Evolutionary conservation across 2,113 vertebrate genomes (phyloP).

Genomic region (Oncorhynchus masou): DNA sequence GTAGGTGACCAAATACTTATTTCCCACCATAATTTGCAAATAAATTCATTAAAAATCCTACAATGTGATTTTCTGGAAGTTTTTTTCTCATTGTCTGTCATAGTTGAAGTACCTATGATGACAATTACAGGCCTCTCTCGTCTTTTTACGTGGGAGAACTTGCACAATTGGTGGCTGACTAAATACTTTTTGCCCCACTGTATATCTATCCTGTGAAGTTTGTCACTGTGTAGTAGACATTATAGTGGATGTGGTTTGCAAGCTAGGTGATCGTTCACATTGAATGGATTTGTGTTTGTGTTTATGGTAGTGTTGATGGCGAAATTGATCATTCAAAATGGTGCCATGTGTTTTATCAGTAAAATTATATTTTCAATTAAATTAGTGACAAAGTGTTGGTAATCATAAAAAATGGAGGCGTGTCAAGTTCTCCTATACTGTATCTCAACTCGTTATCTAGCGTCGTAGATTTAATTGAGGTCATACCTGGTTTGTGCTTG

Average conservation of each 20-base stretch:
- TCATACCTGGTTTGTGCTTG: slow-evolving; percentile 93
- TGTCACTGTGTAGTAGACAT: background rate
- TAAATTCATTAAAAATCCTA: too few species aligned
- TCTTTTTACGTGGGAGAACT: too few species aligned
- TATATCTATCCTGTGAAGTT: background rate
- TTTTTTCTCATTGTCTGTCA: too few species aligned
- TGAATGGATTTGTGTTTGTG: background rate
- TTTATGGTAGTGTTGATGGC: background rate
- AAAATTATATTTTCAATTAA: background rate
- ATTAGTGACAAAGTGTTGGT: background rate
- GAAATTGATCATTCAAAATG: background rate
- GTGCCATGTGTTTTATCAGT: background rate
- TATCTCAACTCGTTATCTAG: background rate
- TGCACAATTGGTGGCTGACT: too few species aligned
- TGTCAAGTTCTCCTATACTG: background rate
- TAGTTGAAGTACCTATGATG: too few species aligned
- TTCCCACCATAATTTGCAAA: too few species aligned
- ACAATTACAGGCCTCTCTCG: too few species aligned
- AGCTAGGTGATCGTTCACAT: background rate
- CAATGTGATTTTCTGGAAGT: too few species aligned
- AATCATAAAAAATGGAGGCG: background rate
- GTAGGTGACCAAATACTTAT: too few species aligned
- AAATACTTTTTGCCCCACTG: too few species aligned
- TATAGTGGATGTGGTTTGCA: background rate
- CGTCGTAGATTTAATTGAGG: background rate